Conservation (phyloP, 2,797 vertebrate species). For the Neosilurus hyrtlii region DNA sequence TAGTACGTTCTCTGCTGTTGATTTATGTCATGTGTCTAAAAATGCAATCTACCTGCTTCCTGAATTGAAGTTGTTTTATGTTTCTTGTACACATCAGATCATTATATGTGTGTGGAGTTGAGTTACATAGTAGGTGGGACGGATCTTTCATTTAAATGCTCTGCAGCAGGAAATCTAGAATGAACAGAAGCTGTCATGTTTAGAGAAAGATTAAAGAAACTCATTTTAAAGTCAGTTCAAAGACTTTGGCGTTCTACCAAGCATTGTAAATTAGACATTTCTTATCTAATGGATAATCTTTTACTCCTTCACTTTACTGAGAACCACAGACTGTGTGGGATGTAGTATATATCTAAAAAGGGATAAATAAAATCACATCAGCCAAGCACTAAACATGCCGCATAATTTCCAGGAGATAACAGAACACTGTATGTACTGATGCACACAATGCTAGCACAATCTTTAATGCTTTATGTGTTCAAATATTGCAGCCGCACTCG, state of each 20-base stretch:
- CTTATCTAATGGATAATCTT: conserved; percentile 31
- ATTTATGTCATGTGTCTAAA: not conserved
- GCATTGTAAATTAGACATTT: conserved; percentile 21
- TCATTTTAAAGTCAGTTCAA: conserved; percentile 52
- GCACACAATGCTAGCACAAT: not conserved
- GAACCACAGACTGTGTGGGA: not conserved
- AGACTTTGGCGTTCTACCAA: conserved; percentile 27
- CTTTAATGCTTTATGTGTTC: not conserved
- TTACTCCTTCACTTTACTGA: conserved; percentile 3
- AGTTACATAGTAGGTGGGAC: conserved; percentile 34
- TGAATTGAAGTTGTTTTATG: not conserved
- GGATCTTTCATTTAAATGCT: conserved; percentile 36
- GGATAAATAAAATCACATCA: conserved; percentile 11
- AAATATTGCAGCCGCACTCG: not conserved
- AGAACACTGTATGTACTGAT: not conserved
- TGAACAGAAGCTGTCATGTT: conserved; percentile 49
- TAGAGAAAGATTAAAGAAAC: conserved; percentile 41
- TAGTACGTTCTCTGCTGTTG: not conserved
- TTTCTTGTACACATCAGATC: conserved; percentile 13
- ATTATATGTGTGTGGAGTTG: conserved; percentile 23
- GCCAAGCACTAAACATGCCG: not conserved
- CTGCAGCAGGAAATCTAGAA: conserved; percentile 49
- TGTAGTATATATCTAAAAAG: not conserved
- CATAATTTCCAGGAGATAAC: not conserved
- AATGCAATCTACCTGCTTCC: conserved; percentile 11